These are phyloP conservation scores for Eulemur rufifrons DNA, from an alignment of 2,113 vertebrate species.

Conservation along the genomic window DNA sequence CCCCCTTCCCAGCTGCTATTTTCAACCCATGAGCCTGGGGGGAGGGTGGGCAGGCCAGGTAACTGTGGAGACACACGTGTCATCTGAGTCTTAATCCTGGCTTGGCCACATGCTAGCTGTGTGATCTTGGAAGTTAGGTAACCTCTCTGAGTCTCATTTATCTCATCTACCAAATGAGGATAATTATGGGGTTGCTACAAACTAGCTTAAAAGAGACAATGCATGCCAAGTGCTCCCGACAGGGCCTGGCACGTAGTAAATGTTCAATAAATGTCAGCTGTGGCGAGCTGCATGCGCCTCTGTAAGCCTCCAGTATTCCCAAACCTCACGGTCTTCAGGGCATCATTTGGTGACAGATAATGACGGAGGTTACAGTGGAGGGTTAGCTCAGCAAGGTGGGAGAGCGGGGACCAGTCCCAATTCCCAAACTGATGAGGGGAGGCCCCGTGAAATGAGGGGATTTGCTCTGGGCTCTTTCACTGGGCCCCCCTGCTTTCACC, in stretches of 20 bases:
- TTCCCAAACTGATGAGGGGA: neutral
- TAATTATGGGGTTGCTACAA: conserved; percentile 19
- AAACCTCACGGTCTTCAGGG: neutral
- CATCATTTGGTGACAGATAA: neutral
- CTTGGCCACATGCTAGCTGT: neutral
- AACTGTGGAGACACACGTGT: neutral
- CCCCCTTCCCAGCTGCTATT: neutral
- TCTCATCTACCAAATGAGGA: conserved; percentile 4
- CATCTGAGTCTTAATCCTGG: conserved; percentile 14
- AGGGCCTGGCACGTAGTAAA: neutral
- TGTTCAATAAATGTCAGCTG: neutral
- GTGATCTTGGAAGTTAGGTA: neutral
- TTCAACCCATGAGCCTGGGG: neutral
- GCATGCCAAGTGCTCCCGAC: neutral
- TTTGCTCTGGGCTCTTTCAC: neutral
- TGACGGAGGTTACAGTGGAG: neutral
- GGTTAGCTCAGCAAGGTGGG: neutral
- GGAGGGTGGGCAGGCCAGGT: neutral
- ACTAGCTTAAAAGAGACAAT: neutral
- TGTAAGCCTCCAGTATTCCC: neutral
- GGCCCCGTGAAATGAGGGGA: neutral
- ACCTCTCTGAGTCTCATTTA: conserved; percentile 33
- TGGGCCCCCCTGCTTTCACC: too few relatives aligned
- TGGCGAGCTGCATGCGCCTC: neutral
- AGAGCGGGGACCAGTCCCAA: neutral